Evolutionary conservation across 2,113 vertebrate species (phyloP).

Genomic region (Trogon melanurus): DNA sequence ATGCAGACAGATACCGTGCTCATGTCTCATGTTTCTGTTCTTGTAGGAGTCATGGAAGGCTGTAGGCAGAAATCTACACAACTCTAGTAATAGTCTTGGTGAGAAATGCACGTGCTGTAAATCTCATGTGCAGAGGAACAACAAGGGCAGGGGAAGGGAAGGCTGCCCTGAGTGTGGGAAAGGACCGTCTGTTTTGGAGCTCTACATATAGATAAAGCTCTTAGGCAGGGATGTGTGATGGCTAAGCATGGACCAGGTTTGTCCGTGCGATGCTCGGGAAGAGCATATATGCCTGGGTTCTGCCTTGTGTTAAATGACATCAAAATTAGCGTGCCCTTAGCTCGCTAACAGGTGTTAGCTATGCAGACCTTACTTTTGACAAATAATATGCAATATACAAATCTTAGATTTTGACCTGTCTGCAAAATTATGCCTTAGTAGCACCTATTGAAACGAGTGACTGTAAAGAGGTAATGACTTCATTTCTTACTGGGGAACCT

Average conservation of each 20-base stretch:
- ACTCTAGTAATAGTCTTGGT: background rate
- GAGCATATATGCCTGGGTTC: background rate
- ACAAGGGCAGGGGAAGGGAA: background rate
- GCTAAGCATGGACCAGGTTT: background rate
- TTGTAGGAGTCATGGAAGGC: background rate
- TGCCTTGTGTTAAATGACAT: background rate
- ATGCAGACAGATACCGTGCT: background rate
- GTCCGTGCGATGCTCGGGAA: accelerated
- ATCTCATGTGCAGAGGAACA: background rate
- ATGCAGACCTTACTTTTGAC: background rate
- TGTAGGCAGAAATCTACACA: background rate
- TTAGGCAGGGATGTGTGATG: background rate
- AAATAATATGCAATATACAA: background rate
- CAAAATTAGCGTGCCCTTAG: accelerated
- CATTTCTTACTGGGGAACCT: background rate
- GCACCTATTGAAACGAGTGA: background rate
- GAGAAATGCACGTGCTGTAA: accelerated
- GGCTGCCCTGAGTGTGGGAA: background rate
- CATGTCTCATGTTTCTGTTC: background rate
- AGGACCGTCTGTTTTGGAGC: background rate
- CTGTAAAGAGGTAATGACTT: background rate
- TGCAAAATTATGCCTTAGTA: background rate
- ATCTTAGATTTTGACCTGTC: background rate
- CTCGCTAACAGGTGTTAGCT: background rate
- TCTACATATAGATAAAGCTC: accelerated